Conservation (phyloP, 2,113 vertebrate species). For the Pollachius pollachius region DNA sequence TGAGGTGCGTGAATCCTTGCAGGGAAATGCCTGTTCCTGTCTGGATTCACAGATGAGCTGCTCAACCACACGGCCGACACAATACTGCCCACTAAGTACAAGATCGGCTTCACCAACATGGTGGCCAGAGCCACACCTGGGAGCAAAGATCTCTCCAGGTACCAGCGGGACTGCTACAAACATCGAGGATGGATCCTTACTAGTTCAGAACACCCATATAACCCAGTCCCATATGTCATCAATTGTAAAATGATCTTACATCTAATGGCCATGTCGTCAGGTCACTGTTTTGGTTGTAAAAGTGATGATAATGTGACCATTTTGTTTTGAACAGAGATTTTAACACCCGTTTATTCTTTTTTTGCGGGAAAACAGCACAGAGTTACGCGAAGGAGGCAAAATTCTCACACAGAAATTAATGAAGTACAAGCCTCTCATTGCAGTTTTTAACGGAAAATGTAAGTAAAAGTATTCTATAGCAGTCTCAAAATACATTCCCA, state of each 20-base stretch:
- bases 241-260: no score
- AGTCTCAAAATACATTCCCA: not conserved
- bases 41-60: conserved; percentile 90
- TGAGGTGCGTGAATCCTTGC: not conserved
- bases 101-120: conserved; percentile 99
- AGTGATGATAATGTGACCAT: no score
- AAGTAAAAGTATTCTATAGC: conserved; percentile 46
- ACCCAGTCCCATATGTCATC: no score
- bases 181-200: not conserved
- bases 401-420: conserved; percentile 95
- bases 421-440: conserved; percentile 93
- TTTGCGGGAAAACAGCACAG: conserved; percentile 80
- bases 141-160: conserved; percentile 97
- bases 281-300: no score
- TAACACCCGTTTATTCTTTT: conserved; percentile 15
- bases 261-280: no score
- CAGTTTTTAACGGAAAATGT: conserved; percentile 99
- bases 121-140: conserved; percentile 94
- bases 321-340: no score
- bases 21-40: conserved; percentile 99
- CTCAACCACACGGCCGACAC: conserved; percentile 91
- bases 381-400: conserved; percentile 94
- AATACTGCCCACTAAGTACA: conserved; percentile 87
- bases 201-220: no score
- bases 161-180: not conserved